Evolutionary conservation across 2,888 invertebrate species (phyloP).

Genomic region (Rhyacophila evoluta): DNA sequence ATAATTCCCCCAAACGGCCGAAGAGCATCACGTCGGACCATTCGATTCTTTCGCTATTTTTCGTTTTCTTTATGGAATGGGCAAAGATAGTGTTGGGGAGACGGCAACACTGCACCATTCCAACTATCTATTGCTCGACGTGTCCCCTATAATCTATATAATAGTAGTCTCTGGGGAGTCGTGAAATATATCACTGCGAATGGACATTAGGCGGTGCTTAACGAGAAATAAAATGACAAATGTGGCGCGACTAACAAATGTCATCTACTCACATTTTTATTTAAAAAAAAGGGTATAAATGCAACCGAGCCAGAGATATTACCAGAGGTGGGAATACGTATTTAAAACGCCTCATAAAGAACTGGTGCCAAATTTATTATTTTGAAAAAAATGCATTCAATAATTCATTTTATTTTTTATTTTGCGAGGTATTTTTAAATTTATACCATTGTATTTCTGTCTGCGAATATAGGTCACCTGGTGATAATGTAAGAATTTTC

Average conservation of each 20-base stretch:
- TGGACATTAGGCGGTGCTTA: constrained; percentile 51
- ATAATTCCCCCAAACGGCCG: constrained; percentile 37
- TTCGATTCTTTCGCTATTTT: constrained; percentile 26
- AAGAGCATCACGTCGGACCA: neutral
- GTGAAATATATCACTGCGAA: constrained; percentile 46
- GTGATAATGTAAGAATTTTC: too few relatives aligned
- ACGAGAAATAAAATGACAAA: constrained; percentile 53
- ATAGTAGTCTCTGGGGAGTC: constrained; percentile 31
- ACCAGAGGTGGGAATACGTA: neutral
- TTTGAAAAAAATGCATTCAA: too few relatives aligned
- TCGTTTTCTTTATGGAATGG: neutral
- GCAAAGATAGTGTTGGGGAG: constrained; percentile 1
- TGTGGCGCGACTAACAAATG: constrained; percentile 48
- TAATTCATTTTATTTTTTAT: too few relatives aligned
- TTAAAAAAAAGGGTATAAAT: neutral
- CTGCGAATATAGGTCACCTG: too few relatives aligned
- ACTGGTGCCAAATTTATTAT: too few relatives aligned
- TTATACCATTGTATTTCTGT: too few relatives aligned
- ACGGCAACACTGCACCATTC: neutral
- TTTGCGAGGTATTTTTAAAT: too few relatives aligned
- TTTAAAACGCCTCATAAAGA: neutral
- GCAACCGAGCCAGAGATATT: neutral
- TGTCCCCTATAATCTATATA: constrained; percentile 26
- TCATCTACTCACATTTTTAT: neutral
- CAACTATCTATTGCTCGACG: neutral